Conservation (phyloP, 1,140 invertebrate species). For the Philotrypesis tridentata region DNA sequence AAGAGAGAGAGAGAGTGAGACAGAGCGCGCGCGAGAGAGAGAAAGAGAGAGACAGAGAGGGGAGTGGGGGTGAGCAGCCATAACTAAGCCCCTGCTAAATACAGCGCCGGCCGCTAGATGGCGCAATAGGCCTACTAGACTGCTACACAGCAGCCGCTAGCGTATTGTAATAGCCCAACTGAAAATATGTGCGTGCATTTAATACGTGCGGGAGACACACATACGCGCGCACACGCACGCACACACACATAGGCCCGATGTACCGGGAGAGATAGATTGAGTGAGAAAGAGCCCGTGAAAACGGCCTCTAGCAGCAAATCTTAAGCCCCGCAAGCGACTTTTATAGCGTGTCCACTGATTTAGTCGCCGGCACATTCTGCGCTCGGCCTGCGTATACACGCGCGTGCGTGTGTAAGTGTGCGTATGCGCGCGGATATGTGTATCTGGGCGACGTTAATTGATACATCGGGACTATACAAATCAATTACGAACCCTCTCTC, state of each 20-base stretch:
- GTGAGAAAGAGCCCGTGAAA: slow-evolving; percentile 24
- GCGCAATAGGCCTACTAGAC: slow-evolving; percentile 51
- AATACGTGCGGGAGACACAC: background rate
- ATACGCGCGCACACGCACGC: too few species aligned
- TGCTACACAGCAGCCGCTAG: background rate
- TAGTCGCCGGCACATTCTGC: slow-evolving; percentile 2
- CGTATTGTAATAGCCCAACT: background rate
- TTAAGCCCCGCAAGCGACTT: slow-evolving; percentile 41
- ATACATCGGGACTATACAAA: slow-evolving; percentile 50
- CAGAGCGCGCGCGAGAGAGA: too few species aligned
- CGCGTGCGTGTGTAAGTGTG: background rate
- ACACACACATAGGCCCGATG: too few species aligned
- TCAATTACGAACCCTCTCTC: slow-evolving; percentile 42
- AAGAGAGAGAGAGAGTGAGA: too few species aligned
- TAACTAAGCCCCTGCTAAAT: slow-evolving; percentile 62
- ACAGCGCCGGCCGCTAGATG: slow-evolving; percentile 63
- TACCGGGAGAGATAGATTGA: background rate
- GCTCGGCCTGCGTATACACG: background rate
- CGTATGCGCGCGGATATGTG: background rate
- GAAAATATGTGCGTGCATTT: background rate
- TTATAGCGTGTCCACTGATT: slow-evolving; percentile 50
- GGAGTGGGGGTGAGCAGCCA: slow-evolving; percentile 67
- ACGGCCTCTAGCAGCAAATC: slow-evolving; percentile 46
- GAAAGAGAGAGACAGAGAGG: too few species aligned
- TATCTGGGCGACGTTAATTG: slow-evolving; percentile 46